Base-by-base conservation (phyloP, 2,888 invertebrate species). In the Eustalomyia histrio region DNA sequence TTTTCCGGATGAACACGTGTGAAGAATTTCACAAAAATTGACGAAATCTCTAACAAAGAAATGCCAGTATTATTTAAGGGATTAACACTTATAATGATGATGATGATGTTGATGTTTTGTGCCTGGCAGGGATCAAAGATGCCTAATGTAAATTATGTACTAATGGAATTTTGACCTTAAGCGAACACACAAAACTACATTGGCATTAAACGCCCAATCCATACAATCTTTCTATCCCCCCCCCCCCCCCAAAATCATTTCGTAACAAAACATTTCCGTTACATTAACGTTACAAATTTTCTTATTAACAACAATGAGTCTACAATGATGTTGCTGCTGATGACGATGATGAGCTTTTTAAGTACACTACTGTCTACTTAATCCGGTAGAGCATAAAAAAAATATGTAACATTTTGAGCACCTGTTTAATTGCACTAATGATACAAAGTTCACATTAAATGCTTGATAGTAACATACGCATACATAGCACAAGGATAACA, bases 351-450 rank as follows among this genome's bases (percentile, higher is more conserved):
- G 64, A 64, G 64, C 47, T 55, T 72, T 53, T 29, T 60, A 52
- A 64, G 50, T 60, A 33, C 57, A 43, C 73, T 64, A 43, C 39
- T 76, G 72, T 71, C 71, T 65, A 74, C 78, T 84, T 88, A 88
- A 89, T 88, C 87, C 86, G 86, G 68, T 85, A 85, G 85, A 86
- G 89, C 7, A 72, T n/a, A 87, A 29, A 29, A 29, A 29, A 29
- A 29, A 29, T 29, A 87, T 72, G 55, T 50, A 55, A 85, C 88
- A 88, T 88, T 89, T 85, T 84, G 87, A 89, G 87, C 88, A 88
- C 89, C 89, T 88, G 88, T 86, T 87, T 89, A 88, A 89, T 89
- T 89, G 87, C 88, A 85, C 87, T 88, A 88, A 89, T 89, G 74
- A 75, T 74, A 71, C 65, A 68, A 55, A 53, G 74, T 74, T 71